Evolutionary conservation across 2,888 invertebrate species (phyloP).

Genomic region (Erynnis tages): DNA sequence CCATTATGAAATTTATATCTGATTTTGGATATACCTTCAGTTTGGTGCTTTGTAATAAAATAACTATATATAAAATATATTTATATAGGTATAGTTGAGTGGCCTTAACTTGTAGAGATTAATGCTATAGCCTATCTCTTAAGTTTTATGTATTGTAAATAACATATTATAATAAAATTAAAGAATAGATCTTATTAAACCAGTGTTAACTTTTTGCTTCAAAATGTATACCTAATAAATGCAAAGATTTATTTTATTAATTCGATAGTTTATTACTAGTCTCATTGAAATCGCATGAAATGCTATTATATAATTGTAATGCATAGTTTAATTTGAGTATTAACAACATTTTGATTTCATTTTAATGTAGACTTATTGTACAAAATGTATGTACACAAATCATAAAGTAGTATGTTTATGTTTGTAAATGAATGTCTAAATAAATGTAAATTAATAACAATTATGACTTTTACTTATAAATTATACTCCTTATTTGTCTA

Average conservation of each 20-base stretch:
- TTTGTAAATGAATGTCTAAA: conserved; percentile 75
- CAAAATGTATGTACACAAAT: conserved; percentile 73
- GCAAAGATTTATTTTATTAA: conserved; percentile 56
- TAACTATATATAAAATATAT: conserved; percentile 45
- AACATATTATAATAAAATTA: conserved; percentile 51
- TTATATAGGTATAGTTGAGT: conserved; percentile 44
- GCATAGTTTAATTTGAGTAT: conserved; percentile 55
- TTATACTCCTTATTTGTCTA: too few relatives aligned
- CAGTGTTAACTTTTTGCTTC: conserved; percentile 43
- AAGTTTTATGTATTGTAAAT: conserved; percentile 64
- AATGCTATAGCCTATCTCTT: conserved; percentile 41
- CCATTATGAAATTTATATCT: conserved; percentile 14
- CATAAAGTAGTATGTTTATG: conserved; percentile 66
- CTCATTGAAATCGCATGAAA: conserved; percentile 69
- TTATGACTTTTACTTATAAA: background rate
- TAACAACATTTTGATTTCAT: conserved; percentile 62
- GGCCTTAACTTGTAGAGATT: conserved; percentile 57
- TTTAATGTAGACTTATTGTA: conserved; percentile 59
- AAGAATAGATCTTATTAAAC: conserved; percentile 41
- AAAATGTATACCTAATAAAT: conserved; percentile 49
- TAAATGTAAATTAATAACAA: conserved; percentile 61
- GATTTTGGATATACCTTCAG: conserved; percentile 6
- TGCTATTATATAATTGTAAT: conserved; percentile 54
- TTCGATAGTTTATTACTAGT: conserved; percentile 63
- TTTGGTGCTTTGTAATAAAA: conserved; percentile 29